Percentiles rank a stretch among this genome's conserved stretches.
These are phyloP conservation scores for Pangasius djambal DNA, from an alignment of 2,797 vertebrate species.

Conservation along the genomic window DNA sequence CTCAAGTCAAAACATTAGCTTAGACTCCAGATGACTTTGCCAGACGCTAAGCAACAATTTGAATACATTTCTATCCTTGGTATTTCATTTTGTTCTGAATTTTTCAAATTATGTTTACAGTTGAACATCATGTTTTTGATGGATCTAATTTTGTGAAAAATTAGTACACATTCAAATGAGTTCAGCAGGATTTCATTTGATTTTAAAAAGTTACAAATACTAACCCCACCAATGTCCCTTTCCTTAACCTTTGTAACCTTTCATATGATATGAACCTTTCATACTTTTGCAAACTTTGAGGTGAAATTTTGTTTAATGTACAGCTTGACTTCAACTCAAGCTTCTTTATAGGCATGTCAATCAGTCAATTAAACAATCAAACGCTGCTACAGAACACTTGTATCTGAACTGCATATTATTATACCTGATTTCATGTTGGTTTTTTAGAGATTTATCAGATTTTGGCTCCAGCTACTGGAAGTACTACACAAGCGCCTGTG, in stretches of 20 bases:
- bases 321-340: constrained; percentile 9
- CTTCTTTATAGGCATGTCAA: background rate
- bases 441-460: constrained; percentile 24
- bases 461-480: constrained; percentile 7
- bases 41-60: background rate
- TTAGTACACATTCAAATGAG: background rate
- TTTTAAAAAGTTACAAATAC: background rate
- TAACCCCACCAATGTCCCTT: background rate
- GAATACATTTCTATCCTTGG: background rate
- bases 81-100: background rate
- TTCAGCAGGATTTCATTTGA: background rate
- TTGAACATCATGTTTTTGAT: no score
- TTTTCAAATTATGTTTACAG: background rate
- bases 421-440: constrained; percentile 21
- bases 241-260: background rate
- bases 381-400: background rate
- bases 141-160: background rate
- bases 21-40: background rate
- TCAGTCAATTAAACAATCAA: constrained; percentile 3
- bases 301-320: background rate
- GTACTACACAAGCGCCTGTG: constrained; percentile 5
- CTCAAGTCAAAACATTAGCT: background rate
- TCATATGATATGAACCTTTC: background rate
- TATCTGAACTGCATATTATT: constrained; percentile 3
- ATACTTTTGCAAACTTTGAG: background rate